A percentile compares a stretch with the other conserved stretches of the same genome.
phyloP scores from a whole-genome alignment of 2,797 vertebrate genomes.

The Hoplostethus atlanticus region DNA sequence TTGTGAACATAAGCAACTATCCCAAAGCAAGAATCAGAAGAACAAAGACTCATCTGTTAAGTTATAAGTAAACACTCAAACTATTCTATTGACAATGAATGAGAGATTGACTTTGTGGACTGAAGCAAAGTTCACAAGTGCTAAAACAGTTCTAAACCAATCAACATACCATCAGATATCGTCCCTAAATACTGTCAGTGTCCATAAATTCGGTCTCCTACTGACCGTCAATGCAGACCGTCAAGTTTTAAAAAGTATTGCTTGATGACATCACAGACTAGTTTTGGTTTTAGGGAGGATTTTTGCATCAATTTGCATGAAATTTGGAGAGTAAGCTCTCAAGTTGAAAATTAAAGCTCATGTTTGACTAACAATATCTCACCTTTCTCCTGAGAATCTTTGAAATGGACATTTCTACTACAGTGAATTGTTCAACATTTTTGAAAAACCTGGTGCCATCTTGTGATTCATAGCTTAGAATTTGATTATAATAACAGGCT shows the following conservation, averaged over 20 bases:
- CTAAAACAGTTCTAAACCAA: not conserved
- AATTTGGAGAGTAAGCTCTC: constrained; percentile 2
- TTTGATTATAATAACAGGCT: not conserved
- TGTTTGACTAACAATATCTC: constrained; percentile 3
- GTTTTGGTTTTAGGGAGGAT: constrained; percentile 55
- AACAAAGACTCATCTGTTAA: not conserved
- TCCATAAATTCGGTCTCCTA: not conserved
- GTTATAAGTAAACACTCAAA: constrained; percentile 19
- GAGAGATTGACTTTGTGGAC: constrained; percentile 18
- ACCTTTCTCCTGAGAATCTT: constrained; percentile 41
- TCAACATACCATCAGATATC: not conserved
- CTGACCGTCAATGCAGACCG: not conserved
- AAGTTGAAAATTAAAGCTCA: constrained; percentile 22
- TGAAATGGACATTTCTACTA: constrained; percentile 31
- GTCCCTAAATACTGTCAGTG: not conserved
- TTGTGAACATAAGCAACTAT: not conserved
- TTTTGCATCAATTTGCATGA: constrained; percentile 3
- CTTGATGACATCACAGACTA: constrained; percentile 1
- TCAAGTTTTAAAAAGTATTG: not conserved
- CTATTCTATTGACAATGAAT: constrained; percentile 5
- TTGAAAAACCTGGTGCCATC: constrained; percentile 6
- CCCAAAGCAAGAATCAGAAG: constrained; percentile 16
- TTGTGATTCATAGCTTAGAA: not conserved
- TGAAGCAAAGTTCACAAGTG: not conserved
- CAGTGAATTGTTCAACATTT: not conserved